Evolutionary conservation across 2,113 vertebrate species (phyloP).

Genomic region (Nyctereutes procyonoides): DNA sequence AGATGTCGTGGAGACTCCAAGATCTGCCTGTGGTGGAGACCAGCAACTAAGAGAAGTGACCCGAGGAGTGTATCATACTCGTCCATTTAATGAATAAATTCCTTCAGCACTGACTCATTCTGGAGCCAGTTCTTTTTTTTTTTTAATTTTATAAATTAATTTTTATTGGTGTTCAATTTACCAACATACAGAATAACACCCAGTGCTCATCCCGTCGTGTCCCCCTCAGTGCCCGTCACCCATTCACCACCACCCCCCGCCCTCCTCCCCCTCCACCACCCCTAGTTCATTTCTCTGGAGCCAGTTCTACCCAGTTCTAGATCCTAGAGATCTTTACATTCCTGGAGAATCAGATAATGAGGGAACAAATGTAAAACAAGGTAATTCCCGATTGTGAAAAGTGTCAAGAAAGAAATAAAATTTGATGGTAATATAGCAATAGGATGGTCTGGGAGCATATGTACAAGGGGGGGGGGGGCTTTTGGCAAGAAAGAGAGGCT

Average conservation of each 20-base stretch:
- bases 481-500: background rate
- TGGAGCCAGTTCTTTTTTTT: background rate
- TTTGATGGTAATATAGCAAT: background rate
- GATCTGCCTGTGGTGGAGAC: background rate
- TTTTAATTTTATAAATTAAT: too few species aligned
- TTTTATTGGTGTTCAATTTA: too few species aligned
- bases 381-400: background rate
- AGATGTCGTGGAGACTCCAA: background rate
- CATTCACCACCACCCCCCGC: too few species aligned
- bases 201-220: too few species aligned
- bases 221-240: too few species aligned
- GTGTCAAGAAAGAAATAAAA: background rate
- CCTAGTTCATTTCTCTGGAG: too few species aligned
- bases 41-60: background rate
- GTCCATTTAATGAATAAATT: background rate
- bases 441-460: background rate
- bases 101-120: background rate
- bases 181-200: too few species aligned
- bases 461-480: background rate
- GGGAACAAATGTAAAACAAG: background rate
- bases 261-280: too few species aligned
- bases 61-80: background rate
- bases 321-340: background rate
- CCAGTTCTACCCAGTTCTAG: background rate
- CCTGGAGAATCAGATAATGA: background rate